A percentile compares a stretch with the other conserved stretches of the same genome.
Evolutionary conservation across 2,797 vertebrate genomes (phyloP).

Genomic region (Aldrovandia affinis): DNA sequence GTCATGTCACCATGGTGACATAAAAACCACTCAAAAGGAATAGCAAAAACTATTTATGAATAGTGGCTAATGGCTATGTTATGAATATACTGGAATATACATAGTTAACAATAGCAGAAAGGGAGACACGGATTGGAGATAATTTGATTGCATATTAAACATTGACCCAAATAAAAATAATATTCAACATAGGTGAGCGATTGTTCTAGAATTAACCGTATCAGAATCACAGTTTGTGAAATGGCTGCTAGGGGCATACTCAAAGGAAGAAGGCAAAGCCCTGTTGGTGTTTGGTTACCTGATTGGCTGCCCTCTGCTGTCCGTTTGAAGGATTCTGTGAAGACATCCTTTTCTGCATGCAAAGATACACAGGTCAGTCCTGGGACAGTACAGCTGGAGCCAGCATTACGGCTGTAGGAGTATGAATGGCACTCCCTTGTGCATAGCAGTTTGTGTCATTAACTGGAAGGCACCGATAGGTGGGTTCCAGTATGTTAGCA

Average conservation of each 20-base stretch:
- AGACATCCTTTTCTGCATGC: slow-evolving; percentile 77
- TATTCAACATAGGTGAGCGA: not conserved
- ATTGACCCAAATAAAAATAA: not conserved
- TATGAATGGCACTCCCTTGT: not conserved
- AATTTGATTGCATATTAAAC: slow-evolving; percentile 3
- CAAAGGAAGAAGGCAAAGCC: not conserved
- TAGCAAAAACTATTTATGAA: not conserved
- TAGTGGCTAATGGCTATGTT: not conserved
- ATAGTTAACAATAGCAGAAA: accelerated
- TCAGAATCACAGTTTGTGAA: not conserved
- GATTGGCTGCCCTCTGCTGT: slow-evolving; percentile 37
- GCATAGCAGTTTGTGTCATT: not conserved
- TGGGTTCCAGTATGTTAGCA: not conserved
- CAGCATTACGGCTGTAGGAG: not conserved
- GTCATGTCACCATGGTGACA: not conserved
- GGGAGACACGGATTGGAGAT: not conserved
- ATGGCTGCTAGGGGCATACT: not conserved
- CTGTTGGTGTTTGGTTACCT: slow-evolving; percentile 23
- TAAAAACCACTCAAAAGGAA: not conserved
- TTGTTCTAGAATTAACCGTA: not conserved
- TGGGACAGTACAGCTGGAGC: not conserved
- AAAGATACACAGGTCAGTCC: not conserved
- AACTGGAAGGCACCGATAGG: not conserved
- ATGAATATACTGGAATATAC: not conserved
- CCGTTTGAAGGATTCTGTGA: slow-evolving; percentile 63